These are phyloP conservation scores for Sycobia sp. DNA, from an alignment of 1,140 invertebrate species.

Conservation along the genomic window DNA sequence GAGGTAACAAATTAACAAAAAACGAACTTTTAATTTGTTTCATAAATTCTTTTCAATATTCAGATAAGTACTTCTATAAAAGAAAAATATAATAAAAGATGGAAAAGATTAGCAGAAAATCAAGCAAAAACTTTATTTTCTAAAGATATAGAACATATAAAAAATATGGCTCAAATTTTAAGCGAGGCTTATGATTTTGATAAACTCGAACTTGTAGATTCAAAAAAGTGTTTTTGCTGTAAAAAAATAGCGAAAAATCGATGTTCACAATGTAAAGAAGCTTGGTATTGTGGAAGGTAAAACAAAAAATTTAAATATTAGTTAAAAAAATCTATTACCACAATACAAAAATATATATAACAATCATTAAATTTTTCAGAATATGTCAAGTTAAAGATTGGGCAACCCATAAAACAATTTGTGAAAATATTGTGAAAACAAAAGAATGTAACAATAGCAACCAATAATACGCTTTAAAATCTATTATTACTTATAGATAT, in stretches of 20 bases:
- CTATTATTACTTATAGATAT: neutral
- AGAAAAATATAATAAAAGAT: constrained; percentile 59
- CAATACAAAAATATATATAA: neutral
- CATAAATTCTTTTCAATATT: constrained; percentile 13
- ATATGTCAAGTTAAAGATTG: constrained; percentile 61
- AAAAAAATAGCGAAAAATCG: constrained; percentile 53
- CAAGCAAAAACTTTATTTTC: constrained; percentile 64
- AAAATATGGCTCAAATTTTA: constrained; percentile 60
- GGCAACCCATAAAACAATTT: constrained; percentile 53
- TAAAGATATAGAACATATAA: constrained; percentile 60
- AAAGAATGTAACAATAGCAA: constrained; percentile 27
- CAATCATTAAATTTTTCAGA: constrained; percentile 39
- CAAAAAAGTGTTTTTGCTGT: constrained; percentile 56
- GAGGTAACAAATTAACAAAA: constrained; percentile 45
- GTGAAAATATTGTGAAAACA: constrained; percentile 42
- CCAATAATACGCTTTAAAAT: constrained; percentile 11
- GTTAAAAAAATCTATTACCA: neutral
- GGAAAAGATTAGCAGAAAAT: constrained; percentile 65
- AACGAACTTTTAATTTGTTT: neutral
- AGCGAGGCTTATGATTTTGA: constrained; percentile 60
- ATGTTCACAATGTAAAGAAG: constrained; percentile 61
- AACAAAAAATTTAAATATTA: neutral
- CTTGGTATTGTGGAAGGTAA: constrained; percentile 64
- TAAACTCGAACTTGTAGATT: constrained; percentile 52
- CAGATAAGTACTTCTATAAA: constrained; percentile 61